Percentiles rank a stretch among this genome's conserved stretches.
Evolutionary conservation across 1,140 invertebrate species (phyloP).

Genomic region (Thaumatotibia leucotreta): DNA sequence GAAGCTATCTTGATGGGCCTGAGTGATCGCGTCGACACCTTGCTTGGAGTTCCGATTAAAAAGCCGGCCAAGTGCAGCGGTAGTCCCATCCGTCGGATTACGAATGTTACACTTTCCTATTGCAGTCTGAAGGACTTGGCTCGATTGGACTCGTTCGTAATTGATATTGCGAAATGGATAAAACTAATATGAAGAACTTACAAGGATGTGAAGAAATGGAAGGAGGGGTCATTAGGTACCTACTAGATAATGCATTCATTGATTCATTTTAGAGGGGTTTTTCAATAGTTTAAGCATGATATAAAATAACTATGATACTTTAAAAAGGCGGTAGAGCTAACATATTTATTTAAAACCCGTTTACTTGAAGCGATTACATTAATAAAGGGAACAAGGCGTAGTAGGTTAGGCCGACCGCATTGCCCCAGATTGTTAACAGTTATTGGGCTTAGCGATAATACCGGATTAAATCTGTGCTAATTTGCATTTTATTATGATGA

Average conservation of each 20-base stretch:
- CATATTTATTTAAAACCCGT: background rate
- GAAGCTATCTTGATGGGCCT: conserved; percentile 58
- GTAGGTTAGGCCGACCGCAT: background rate
- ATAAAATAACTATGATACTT: too few relatives aligned
- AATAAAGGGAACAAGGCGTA: conserved; percentile 1
- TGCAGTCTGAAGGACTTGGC: background rate
- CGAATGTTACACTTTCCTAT: background rate
- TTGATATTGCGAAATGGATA: background rate
- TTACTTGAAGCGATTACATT: background rate
- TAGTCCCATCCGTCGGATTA: conserved; percentile 22
- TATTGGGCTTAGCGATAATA: conserved; percentile 59
- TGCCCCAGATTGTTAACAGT: conserved; percentile 57
- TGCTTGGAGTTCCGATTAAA: conserved; percentile 50
- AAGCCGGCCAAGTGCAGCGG: conserved; percentile 70
- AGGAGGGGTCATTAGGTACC: too few relatives aligned
- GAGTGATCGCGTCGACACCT: conserved; percentile 62
- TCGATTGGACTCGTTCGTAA: background rate
- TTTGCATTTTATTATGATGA: conserved; percentile 71
- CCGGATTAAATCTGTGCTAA: conserved; percentile 64
- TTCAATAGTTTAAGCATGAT: too few relatives aligned
- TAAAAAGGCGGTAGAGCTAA: too few relatives aligned
- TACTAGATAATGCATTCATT: too few relatives aligned
- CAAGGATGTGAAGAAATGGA: background rate
- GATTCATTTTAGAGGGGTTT: too few relatives aligned
- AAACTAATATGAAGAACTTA: background rate